Percentiles rank a stretch among this genome's conserved stretches.
Conservation (phyloP, 2,888 invertebrate species). For the Hemicrepidius hirtus region DNA sequence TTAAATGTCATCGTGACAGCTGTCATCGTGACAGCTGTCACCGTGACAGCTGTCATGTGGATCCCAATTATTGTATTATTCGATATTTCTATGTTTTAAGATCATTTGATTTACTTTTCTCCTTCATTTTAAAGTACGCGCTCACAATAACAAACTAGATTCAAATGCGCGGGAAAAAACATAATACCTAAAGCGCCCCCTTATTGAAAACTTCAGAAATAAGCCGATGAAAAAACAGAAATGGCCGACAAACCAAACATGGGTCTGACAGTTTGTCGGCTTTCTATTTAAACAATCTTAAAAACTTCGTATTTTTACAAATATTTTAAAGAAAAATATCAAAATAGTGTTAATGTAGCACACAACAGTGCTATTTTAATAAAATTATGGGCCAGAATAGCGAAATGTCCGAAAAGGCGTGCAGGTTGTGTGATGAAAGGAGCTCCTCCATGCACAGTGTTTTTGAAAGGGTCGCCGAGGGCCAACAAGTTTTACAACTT, state of each 20-base stretch:
- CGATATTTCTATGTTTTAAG: no score
- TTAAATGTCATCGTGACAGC: no score
- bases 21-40: no score
- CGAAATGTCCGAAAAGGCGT: conserved; percentile 61
- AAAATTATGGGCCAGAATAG: conserved; percentile 41
- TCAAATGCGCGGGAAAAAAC: not conserved
- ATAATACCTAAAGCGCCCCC: conserved; percentile 22
- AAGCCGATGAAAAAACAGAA: conserved; percentile 53
- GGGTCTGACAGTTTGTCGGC: conserved; percentile 61
- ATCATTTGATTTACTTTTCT: no score
- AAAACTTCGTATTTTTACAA: conserved; percentile 26
- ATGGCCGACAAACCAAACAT: conserved; percentile 63
- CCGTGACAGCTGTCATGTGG: no score
- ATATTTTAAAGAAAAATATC: conserved; percentile 9
- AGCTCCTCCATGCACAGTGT: conserved; percentile 66
- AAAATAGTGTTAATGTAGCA: conserved; percentile 37
- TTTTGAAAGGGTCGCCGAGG: conserved; percentile 69
- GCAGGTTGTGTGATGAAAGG: conserved; percentile 68
- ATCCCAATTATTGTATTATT: no score
- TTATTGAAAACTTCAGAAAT: not conserved
- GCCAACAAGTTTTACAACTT: conserved; percentile 68
- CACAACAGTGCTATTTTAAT: conserved; percentile 34
- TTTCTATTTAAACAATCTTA: conserved; percentile 59
- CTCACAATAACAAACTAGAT: no score
- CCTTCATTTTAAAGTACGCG: no score